Base-by-base conservation (phyloP, 2,888 invertebrate genomes). In the Camptogramma bilineatum region DNA sequence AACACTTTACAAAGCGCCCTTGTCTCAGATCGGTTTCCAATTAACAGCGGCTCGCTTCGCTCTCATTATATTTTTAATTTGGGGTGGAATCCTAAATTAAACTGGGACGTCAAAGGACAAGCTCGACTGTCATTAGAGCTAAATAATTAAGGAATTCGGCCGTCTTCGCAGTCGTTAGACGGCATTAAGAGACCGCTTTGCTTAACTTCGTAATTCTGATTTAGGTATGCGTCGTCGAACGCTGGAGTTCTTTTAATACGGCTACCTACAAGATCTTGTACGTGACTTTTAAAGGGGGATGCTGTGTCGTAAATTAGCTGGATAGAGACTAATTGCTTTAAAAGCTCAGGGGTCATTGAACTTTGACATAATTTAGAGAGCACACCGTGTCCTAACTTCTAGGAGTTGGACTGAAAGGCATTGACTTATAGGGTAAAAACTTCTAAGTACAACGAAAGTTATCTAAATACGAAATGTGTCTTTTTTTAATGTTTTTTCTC, bases 1-100 rank as follows among this genome's bases (percentile, higher is more conserved):
- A 72, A 79, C 82, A 81, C 76, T 85, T 81, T 81, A 79, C 77
- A 79, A 79, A 81, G 77, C 80, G 73, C 76, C 78, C 80, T 76
- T 77, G 80, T 81, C 79, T 77, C 84, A 88, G 91, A 93, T 93
- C 92, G 90, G 91, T 92, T 92, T 91, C 92, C 93, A 93, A 93
- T 93, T 92, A 93, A 91, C 90, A 86, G 83, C 80, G 84, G 80
- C 86, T 87, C 87, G 84, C 87, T 87, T 84, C 84, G 80, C 84
- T 88, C 93, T 93, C 93, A 92, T 93, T 93, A 93, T 93, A 93
- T 92, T 93, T 93, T 93, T 93, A 93, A 93, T 93, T 93, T 91
- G 90, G 91, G 91, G 91, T 79, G 88, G 90, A 88, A 88, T 92
- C 86, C 83, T 85, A 88, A 91, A 93, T 91, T 92, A 91, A 91